Evolutionary conservation across 2,797 vertebrate species (phyloP).

Genomic region (Nyctalus aviator): DNA sequence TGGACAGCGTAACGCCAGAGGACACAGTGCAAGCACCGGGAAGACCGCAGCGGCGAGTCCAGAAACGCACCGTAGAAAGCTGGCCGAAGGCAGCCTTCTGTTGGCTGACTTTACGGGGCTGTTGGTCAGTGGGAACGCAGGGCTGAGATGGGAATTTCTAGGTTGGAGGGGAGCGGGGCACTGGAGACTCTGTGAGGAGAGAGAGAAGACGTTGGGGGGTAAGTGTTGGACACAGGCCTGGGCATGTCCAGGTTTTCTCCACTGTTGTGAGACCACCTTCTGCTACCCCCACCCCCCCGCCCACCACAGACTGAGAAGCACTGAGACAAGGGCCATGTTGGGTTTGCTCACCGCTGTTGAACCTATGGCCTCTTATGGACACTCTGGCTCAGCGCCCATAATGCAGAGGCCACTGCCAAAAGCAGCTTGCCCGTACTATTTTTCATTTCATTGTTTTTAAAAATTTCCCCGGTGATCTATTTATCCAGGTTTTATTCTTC

Average conservation of each 20-base stretch:
- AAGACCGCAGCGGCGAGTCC: background rate
- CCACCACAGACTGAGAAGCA: background rate
- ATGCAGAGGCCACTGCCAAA: background rate
- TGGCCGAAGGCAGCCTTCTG: background rate
- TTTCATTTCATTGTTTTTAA: background rate
- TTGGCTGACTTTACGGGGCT: background rate
- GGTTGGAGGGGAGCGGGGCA: background rate
- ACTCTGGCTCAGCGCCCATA: accelerated
- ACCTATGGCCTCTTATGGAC: background rate
- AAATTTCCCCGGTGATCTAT: background rate
- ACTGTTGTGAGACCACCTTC: background rate
- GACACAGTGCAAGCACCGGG: background rate
- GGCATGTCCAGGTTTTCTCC: background rate
- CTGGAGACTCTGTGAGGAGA: background rate
- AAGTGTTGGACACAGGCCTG: background rate
- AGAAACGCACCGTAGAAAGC: background rate
- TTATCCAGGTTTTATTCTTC: background rate
- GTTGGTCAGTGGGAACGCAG: background rate
- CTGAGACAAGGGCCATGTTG: background rate
- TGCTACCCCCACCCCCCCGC: accelerated
- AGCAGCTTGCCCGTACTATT: background rate
- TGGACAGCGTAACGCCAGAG: background rate
- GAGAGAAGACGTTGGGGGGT: background rate
- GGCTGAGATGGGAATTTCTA: background rate
- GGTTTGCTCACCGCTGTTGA: background rate